Conservation (phyloP, 2,113 vertebrate genomes). For the Trichomycterus rosablanca region DNA sequence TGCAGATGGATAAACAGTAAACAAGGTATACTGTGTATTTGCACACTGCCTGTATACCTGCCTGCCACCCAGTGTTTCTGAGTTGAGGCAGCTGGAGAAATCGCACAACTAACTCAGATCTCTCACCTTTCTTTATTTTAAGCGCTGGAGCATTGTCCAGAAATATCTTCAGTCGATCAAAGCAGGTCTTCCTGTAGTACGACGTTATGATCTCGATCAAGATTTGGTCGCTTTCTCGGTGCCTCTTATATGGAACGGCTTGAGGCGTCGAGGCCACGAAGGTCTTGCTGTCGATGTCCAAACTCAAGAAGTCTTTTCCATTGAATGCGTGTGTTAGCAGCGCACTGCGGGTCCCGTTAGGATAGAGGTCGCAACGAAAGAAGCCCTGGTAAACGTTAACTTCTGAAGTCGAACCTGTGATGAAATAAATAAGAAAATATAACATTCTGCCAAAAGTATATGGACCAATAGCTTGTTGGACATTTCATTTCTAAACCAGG, state of each 20-base stretch:
- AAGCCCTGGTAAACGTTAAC: slow-evolving; percentile 12
- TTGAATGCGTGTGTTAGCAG: background rate
- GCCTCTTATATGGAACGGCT: background rate
- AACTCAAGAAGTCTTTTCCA: slow-evolving; percentile 14
- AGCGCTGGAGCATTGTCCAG: background rate
- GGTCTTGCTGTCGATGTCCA: slow-evolving; percentile 3
- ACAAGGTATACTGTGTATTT: too few species aligned
- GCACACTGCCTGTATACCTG: too few species aligned
- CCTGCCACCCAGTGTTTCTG: too few species aligned
- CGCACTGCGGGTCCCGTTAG: background rate
- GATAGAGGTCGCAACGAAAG: slow-evolving; percentile 14
- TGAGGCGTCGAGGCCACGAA: background rate
- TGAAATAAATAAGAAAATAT: background rate
- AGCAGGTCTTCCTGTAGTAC: slow-evolving; percentile 7
- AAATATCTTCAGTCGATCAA: slow-evolving; percentile 12
- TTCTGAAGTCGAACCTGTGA: background rate
- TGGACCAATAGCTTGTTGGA: too few species aligned
- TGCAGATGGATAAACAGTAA: background rate
- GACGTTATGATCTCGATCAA: background rate
- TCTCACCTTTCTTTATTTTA: background rate
- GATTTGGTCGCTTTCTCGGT: background rate
- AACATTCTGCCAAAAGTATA: too few species aligned
- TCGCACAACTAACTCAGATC: too few species aligned
- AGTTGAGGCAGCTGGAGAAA: too few species aligned
- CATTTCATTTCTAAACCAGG: too few species aligned